These are phyloP conservation scores for Apogon hyalosoma DNA, from an alignment of 2,797 vertebrate genomes.

Conservation along the genomic window DNA sequence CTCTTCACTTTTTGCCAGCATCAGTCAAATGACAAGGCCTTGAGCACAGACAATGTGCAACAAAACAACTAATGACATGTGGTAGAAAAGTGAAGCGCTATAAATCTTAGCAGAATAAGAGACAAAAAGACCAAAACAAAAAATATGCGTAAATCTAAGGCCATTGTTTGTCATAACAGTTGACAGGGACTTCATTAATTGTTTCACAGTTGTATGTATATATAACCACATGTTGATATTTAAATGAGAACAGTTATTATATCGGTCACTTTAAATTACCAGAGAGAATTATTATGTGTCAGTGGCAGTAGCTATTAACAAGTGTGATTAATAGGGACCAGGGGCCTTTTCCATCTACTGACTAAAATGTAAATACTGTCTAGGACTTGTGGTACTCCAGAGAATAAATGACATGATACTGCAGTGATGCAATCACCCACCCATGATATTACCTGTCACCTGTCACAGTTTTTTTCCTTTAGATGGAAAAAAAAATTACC, in stretches of 20 bases:
- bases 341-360: slow-evolving; percentile 9
- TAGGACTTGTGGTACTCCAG: slow-evolving; percentile 2
- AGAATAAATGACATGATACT: slow-evolving; percentile 32
- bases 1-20: neutral
- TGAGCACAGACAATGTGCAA: slow-evolving; percentile 18
- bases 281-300: slow-evolving; percentile 6
- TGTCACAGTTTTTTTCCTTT: slow-evolving; percentile 22
- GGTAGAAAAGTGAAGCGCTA: slow-evolving; percentile 30
- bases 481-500: slow-evolving; percentile 4
- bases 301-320: neutral
- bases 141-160: slow-evolving; percentile 1
- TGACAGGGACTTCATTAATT: slow-evolving; percentile 17
- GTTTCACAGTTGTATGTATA: neutral
- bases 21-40: slow-evolving; percentile 34
- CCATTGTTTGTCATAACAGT: slow-evolving; percentile 28
- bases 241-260: slow-evolving; percentile 17
- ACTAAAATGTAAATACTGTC: slow-evolving; percentile 25
- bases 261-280: neutral
- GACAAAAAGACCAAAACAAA: no score
- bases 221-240: slow-evolving; percentile 1
- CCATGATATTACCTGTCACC: slow-evolving; percentile 28
- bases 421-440: slow-evolving; percentile 19
- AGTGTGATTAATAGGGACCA: slow-evolving; percentile 25
- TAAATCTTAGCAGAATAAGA: slow-evolving; percentile 18
- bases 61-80: slow-evolving; percentile 38